Base-by-base conservation (phyloP, 1,140 invertebrate genomes). In the Heliothis subflexa region DNA sequence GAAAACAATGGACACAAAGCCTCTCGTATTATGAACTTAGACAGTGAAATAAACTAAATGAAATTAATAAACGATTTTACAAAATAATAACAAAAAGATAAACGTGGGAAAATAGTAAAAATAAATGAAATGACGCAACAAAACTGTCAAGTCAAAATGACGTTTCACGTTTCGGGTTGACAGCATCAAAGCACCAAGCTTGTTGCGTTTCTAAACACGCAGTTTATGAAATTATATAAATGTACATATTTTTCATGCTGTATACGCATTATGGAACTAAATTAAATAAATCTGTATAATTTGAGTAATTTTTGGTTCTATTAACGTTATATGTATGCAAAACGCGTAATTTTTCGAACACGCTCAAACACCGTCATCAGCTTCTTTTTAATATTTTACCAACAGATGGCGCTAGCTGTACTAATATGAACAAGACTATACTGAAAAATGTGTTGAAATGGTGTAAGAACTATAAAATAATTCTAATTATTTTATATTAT, bases 61-160 rank as follows among this genome's bases (percentile, higher is more conserved):
- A 50, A 16, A 55, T n/a, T 16, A 73, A 11, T 25, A 13, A 9
- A 16, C 13, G 21, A n/a, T 16, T 70, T 59, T 52, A 21, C 16
- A 54, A 62, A 47, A n/a, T 71, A 75, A 14, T 52, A 73, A 68
- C 11, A 70, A 70, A 71, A 72, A 79, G 49, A 62, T 66, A 77
- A 66, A 78, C 66, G 76, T 78, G 64, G 76, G 54, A 82, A 75
- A 81, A 79, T 54, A 81, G 62, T 68, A 70, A 81, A 81, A 83
- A 77, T 75, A 82, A 83, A 82, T 74, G 62, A 76, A 81, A 79
- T 86, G 85, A 86, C 83, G 85, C 85, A 86, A 83, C 82, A 78
- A 66, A 85, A 64, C 61, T 83, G 85, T 85, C 83, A 84, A 74
- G 74, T 82, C 79, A 84, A 72, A 73, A 12, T 83, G 78, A 81